These are phyloP conservation scores for Chelidonichthys spinosus DNA, from an alignment of 2,797 vertebrate species.

Conservation along the genomic window DNA sequence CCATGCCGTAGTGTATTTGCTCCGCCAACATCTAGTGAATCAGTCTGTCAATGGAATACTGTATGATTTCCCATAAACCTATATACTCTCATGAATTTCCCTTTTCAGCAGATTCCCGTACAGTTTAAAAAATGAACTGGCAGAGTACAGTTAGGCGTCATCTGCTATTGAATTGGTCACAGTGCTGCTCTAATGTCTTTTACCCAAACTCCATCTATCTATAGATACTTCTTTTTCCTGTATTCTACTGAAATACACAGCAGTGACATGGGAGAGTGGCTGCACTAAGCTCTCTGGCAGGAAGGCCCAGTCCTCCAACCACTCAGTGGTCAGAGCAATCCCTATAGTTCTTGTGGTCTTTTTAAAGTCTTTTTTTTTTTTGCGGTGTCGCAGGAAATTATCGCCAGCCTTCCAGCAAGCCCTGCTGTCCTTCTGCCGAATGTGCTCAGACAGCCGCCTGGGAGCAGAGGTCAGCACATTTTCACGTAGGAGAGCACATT, in stretches of 20 bases:
- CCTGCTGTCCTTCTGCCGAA: conserved; percentile 97
- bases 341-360: conserved; percentile 32
- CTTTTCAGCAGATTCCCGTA: neutral
- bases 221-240: neutral
- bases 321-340: conserved; percentile 42
- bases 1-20: conserved; percentile 4
- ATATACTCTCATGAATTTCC: neutral
- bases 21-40: conserved; percentile 1
- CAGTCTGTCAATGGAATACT: neutral
- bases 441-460: conserved; percentile 97
- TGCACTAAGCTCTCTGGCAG: conserved; percentile 26
- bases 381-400: conserved; percentile 84
- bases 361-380: conserved; percentile 46
- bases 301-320: conserved; percentile 26
- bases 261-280: conserved; percentile 30
- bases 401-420: conserved; percentile 97
- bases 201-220: neutral
- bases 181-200: conserved; percentile 14
- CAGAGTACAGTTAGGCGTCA: neutral
- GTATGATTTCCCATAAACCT: neutral
- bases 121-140: neutral
- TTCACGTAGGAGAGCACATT: neutral
- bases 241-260: neutral
- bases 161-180: conserved; percentile 7
- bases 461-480: conserved; percentile 92